Evolutionary conservation across 1,140 invertebrate genomes (phyloP).

Genomic region (Leucophenga varia): DNA sequence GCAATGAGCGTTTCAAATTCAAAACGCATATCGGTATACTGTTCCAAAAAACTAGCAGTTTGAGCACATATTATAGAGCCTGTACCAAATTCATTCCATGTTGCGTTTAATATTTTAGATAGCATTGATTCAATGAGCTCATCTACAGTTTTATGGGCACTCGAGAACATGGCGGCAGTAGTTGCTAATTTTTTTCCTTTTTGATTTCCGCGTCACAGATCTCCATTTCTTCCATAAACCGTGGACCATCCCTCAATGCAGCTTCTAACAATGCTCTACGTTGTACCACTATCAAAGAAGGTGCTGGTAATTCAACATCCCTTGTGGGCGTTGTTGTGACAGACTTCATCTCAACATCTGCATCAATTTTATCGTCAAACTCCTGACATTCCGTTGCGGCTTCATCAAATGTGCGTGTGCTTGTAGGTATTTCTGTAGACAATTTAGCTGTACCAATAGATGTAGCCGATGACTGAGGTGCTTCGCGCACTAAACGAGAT

Average conservation of each 20-base stretch:
- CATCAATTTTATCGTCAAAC: constrained; percentile 27
- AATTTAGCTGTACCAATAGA: background rate
- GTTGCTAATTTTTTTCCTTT: constrained; percentile 67
- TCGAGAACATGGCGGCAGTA: constrained; percentile 5
- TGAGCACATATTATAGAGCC: constrained; percentile 64
- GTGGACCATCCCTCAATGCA: background rate
- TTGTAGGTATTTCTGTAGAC: background rate
- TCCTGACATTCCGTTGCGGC: constrained; percentile 13
- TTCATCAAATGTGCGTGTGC: background rate
- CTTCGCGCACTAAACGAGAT: constrained; percentile 35
- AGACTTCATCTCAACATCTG: constrained; percentile 51
- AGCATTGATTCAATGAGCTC: constrained; percentile 62
- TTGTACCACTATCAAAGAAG: constrained; percentile 10
- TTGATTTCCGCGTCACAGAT: constrained; percentile 68
- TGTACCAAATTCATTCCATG: constrained; percentile 62
- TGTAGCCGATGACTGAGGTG: background rate
- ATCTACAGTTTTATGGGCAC: constrained; percentile 40
- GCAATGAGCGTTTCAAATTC: constrained; percentile 58
- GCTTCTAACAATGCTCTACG: constrained; percentile 27
- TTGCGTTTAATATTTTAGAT: constrained; percentile 62
- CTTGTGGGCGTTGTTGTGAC: constrained; percentile 31
- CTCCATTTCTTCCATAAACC: constrained; percentile 18
- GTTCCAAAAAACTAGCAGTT: constrained; percentile 57
- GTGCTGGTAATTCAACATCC: constrained; percentile 30
- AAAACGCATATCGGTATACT: constrained; percentile 35